These are phyloP conservation scores for Agapornis canus DNA, from an alignment of 2,797 vertebrate species.

Conservation along the genomic window DNA sequence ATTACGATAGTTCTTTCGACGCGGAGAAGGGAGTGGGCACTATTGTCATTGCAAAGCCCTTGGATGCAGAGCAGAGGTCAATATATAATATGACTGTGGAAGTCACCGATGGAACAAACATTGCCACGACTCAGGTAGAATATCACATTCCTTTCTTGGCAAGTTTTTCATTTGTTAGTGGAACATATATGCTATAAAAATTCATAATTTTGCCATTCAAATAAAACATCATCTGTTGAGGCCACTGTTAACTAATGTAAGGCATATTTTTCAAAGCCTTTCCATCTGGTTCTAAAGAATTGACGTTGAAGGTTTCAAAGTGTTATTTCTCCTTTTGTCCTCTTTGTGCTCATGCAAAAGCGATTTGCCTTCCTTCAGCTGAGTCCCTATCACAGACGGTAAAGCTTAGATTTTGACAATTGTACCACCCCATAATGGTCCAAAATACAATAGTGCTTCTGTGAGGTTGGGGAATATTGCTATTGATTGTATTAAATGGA, in stretches of 20 bases:
- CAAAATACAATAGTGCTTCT: conserved; percentile 21
- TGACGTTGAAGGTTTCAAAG: background rate
- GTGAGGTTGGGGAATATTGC: conserved; percentile 1
- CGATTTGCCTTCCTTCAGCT: conserved; percentile 32
- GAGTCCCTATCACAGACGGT: background rate
- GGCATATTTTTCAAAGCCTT: conserved; percentile 19
- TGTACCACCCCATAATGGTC: background rate
- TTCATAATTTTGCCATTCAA: background rate
- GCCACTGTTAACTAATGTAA: background rate
- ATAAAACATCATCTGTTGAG: background rate
- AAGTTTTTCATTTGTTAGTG: conserved; percentile 26
- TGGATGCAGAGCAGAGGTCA: conserved; percentile 92
- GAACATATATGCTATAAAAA: conserved; percentile 36
- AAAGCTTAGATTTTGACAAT: conserved; percentile 10
- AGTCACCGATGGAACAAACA: conserved; percentile 90
- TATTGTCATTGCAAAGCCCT: conserved; percentile 90
- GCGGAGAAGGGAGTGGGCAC: conserved; percentile 90
- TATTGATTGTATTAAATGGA: conserved; percentile 52
- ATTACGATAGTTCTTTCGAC: conserved; percentile 91
- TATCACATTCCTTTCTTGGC: conserved; percentile 26
- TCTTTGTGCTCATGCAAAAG: background rate
- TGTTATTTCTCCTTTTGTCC: conserved; percentile 8
- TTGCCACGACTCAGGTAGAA: conserved; percentile 88
- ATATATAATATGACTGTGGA: conserved; percentile 92
- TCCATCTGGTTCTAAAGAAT: conserved; percentile 11